Conservation (phyloP, 2,113 vertebrate genomes). For the Heptranchias perlo region DNA sequence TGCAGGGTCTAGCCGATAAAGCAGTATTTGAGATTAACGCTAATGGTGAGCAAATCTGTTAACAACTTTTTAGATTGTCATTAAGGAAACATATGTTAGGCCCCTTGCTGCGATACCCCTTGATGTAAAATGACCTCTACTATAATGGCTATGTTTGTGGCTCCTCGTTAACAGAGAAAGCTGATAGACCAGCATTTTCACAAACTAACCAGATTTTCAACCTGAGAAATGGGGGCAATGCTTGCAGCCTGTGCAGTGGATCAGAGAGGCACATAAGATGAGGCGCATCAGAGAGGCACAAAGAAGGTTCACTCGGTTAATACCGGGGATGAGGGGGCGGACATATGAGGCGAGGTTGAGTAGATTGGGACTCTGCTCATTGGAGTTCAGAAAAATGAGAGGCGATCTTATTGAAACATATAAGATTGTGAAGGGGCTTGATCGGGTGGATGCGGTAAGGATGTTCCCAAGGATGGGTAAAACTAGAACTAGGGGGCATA, state of each 20-base stretch:
- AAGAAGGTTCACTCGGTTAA: too few species aligned
- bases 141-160: neutral
- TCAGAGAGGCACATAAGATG: neutral
- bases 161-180: neutral
- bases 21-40: slow-evolving; percentile 26
- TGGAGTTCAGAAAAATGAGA: too few species aligned
- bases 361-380: too few species aligned
- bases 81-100: slow-evolving; percentile 23
- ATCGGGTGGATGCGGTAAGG: too few species aligned
- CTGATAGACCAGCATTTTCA: neutral
- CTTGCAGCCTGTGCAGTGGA: neutral
- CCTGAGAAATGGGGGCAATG: neutral
- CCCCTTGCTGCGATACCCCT: neutral
- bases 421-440: too few species aligned
- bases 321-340: too few species aligned
- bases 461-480: too few species aligned
- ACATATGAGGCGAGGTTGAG: too few species aligned
- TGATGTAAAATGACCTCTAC: slow-evolving; percentile 18
- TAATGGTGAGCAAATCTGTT: slow-evolving; percentile 35
- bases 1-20: neutral
- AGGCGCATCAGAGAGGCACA: too few species aligned
- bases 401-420: too few species aligned
- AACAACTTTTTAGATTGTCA: slow-evolving; percentile 28
- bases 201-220: neutral
- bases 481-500: too few species aligned